Evolutionary conservation across 2,797 vertebrate genomes (phyloP).

Genomic region (Rhinogobio ventralis): DNA sequence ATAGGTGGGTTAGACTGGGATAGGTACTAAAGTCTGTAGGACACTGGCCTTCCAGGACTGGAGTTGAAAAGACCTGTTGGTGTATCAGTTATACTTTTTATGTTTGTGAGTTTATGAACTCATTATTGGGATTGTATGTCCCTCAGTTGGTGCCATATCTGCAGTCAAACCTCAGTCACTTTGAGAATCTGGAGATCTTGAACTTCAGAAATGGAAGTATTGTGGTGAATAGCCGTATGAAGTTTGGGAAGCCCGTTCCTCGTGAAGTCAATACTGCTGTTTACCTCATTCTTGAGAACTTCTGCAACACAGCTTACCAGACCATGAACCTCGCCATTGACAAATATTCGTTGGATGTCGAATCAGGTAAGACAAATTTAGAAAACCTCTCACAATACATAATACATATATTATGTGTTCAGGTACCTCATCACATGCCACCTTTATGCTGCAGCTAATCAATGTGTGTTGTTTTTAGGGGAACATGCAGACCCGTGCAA

Average conservation of each 20-base stretch:
- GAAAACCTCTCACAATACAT: background rate
- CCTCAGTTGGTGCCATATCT: conserved; percentile 92
- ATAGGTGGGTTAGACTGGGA: background rate
- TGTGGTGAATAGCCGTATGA: conserved; percentile 95
- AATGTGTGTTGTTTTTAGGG: conserved; percentile 72
- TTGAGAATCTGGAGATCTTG: conserved; percentile 94
- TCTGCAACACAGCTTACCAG: conserved; percentile 91
- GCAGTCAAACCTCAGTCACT: conserved; percentile 93
- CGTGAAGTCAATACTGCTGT: conserved; percentile 84
- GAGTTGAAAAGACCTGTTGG: background rate
- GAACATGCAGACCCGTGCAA: conserved; percentile 92
- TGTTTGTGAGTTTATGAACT: background rate
- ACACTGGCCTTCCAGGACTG: background rate
- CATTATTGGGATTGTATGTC: conserved; percentile 33
- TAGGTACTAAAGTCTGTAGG: background rate
- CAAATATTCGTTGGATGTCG: conserved; percentile 93
- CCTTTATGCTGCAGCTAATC: background rate
- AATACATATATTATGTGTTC: background rate
- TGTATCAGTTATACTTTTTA: background rate
- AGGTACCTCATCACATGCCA: background rate
- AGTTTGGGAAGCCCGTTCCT: conserved; percentile 86
- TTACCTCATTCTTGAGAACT: conserved; percentile 92
- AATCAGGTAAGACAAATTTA: conserved; percentile 82
- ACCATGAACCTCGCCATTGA: conserved; percentile 95
- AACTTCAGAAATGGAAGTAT: conserved; percentile 98